Evolutionary conservation across 2,888 invertebrate species (phyloP), one percentile per base, ranked within the genome.

Genomic region (Cheilosia urbana): DNA sequence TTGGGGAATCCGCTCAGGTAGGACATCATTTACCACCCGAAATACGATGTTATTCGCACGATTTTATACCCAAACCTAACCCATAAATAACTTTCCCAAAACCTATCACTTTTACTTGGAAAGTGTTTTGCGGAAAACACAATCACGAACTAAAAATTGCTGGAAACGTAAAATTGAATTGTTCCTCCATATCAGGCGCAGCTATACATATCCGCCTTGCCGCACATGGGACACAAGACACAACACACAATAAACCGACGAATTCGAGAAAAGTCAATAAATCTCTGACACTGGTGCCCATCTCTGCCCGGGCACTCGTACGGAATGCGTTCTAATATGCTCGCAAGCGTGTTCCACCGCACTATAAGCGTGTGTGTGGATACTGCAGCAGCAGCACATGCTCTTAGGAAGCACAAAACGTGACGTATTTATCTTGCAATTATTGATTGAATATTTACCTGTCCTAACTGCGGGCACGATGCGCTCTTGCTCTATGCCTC

Each of bases 361-460:
- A 27, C 63, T 24, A 24, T 2, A 47, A 27, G 34, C 27, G 24
- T 45, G 37, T 34, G 19, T 17, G 9, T 11, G 15, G 7, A 40
- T 15, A n/a, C 24, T 3, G 17, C 51, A 51, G 19, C 30, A 37
- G 17, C 51, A 51, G 19, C 30, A 37, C 49, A 65, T 37, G 37
- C 13, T 13, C 69, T 45, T 34, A 21, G 45, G 69, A 57, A 69
- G 72, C 53, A 66, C 63, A 81, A 83, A 87, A 84, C 88, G 87
- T 88, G 88, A 88, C 87, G 85, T 87, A 88, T 87, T 87, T 87
- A 87, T 84, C 79, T 83, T 87, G 55, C 78, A 79, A 87, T 80
- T 87, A 87, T 79, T 77, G 87, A 84, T 87, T 79, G 79, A 75
- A 73, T 73, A 66, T 78, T 66, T 72, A 34, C 69, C 40, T 24